These are phyloP conservation scores for Poeciliopsis paucimaculata DNA, from an alignment of 2,797 vertebrate species.

Conservation along the genomic window DNA sequence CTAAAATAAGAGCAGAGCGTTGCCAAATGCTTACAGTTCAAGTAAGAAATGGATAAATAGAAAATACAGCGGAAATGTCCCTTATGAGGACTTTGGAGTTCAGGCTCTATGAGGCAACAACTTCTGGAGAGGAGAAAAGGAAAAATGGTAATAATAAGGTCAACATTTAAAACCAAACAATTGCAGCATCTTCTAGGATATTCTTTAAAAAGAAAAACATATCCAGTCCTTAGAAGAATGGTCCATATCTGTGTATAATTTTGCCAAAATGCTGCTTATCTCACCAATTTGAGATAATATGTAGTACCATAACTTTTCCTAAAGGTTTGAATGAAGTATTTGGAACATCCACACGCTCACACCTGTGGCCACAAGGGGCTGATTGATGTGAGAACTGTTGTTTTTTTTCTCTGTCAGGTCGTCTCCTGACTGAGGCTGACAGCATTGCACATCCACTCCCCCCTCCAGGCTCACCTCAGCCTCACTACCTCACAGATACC, in stretches of 20 bases:
- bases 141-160: background rate
- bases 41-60: conserved; percentile 40
- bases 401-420: conserved; percentile 47
- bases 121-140: conserved; percentile 12
- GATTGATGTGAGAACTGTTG: conserved; percentile 42
- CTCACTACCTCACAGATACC: conserved; percentile 59
- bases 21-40: conserved; percentile 51
- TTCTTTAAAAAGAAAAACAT: background rate
- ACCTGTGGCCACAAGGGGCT: conserved; percentile 44
- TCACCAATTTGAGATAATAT: background rate
- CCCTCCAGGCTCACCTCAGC: conserved; percentile 45
- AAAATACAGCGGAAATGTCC: conserved; percentile 30
- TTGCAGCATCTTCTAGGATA: background rate
- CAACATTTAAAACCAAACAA: background rate
- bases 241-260: background rate
- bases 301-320: background rate
- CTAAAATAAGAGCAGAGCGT: conserved; percentile 56
- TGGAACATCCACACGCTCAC: background rate
- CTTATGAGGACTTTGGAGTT: conserved; percentile 33
- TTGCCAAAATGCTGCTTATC: background rate
- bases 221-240: background rate
- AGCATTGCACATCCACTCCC: conserved; percentile 43
- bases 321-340: background rate
- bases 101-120: conserved; percentile 46
- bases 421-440: conserved; percentile 58